phyloP scores from a whole-genome alignment of 2,888 invertebrate species.

The Theretra japonica region DNA sequence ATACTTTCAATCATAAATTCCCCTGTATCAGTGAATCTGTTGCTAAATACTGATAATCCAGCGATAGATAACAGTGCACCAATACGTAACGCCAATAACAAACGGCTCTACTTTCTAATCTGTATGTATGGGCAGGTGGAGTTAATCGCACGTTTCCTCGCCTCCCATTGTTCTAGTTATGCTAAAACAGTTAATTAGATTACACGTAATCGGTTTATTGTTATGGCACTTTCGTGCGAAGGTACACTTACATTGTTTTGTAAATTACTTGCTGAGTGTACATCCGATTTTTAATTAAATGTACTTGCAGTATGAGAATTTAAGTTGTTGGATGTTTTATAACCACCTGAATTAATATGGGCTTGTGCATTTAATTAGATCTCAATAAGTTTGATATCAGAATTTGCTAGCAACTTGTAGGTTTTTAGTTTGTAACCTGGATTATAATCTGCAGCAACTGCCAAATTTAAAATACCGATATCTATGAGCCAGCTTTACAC shows the following conservation, averaged over 20 bases:
- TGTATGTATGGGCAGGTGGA: slow-evolving; percentile 30
- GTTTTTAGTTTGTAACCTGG: too few relatives aligned
- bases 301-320: neutral
- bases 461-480: too few relatives aligned
- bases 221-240: slow-evolving; percentile 33
- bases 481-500: too few relatives aligned
- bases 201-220: slow-evolving; percentile 44
- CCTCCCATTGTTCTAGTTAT: slow-evolving; percentile 42
- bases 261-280: slow-evolving; percentile 1
- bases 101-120: slow-evolving; percentile 38
- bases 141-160: slow-evolving; percentile 40
- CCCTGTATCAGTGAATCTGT: too few relatives aligned
- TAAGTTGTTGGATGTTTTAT: neutral
- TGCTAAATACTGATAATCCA: neutral
- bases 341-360: neutral
- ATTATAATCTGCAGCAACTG: too few relatives aligned
- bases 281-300: neutral
- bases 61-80: neutral
- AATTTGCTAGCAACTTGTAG: too few relatives aligned
- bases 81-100: neutral
- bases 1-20: too few relatives aligned
- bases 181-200: slow-evolving; percentile 45
- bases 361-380: neutral
- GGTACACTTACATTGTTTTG: slow-evolving; percentile 20
- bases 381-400: too few relatives aligned